Conservation (phyloP, 2,888 invertebrate species). For the Stenotaenia linearis region DNA sequence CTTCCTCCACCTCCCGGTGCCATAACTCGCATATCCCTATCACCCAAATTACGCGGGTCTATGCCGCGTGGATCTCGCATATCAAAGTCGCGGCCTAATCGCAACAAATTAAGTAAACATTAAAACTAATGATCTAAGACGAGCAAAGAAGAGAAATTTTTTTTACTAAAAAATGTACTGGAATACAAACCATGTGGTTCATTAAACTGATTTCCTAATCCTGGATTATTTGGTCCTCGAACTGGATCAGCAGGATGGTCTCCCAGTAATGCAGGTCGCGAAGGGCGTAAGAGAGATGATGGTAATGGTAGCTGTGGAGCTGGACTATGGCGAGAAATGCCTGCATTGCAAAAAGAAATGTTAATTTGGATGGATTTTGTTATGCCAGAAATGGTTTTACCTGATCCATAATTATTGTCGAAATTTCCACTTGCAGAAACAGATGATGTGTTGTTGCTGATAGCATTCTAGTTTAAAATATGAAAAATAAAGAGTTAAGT, state of each 20-base stretch:
- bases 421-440: not conserved
- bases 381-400: not conserved
- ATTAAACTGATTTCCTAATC: not conserved
- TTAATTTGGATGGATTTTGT: not conserved
- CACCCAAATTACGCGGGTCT: slow-evolving; percentile 46
- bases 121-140: not conserved
- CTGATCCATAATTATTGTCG: not conserved
- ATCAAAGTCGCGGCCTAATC: slow-evolving; percentile 27
- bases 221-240: not conserved
- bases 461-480: not conserved
- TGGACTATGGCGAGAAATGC: not conserved
- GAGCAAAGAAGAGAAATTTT: not conserved
- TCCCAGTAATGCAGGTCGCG: slow-evolving; percentile 7
- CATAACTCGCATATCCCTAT: slow-evolving; percentile 70
- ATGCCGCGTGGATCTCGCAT: slow-evolving; percentile 26
- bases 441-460: not conserved
- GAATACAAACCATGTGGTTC: not conserved
- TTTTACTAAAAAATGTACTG: not conserved
- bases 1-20: slow-evolving; percentile 37
- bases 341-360: not conserved
- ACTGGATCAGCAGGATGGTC: not conserved
- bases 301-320: not conserved
- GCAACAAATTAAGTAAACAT: not conserved
- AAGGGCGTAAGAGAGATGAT: not conserved
- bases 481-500: not conserved